These are phyloP conservation scores for Lepetodrilus schrolli DNA, from an alignment of 2,888 invertebrate species.

Conservation along the genomic window DNA sequence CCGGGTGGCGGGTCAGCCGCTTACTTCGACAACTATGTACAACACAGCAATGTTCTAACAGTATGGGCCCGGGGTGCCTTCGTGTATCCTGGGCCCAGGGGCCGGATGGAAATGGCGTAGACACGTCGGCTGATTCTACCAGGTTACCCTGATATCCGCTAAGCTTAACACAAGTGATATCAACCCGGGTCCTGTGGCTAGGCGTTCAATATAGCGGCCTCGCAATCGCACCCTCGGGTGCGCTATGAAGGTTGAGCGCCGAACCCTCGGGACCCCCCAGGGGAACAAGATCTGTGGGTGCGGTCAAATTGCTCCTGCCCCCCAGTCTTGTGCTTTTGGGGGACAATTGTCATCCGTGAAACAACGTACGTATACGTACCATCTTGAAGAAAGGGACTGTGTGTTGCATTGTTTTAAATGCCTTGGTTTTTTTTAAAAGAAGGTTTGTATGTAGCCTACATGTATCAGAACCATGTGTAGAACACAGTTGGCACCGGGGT, in stretches of 20 bases:
- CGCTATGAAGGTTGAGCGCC: constrained; percentile 5
- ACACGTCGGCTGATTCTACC: background rate
- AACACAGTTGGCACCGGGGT: no score
- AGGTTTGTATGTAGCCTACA: no score
- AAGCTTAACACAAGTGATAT: background rate
- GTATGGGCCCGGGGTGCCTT: constrained; percentile 12
- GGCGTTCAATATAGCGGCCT: background rate
- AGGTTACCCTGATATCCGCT: background rate
- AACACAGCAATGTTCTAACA: background rate
- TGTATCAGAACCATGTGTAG: no score
- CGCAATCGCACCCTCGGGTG: constrained; percentile 14
- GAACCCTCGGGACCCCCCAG: constrained; percentile 15
- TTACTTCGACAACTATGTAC: background rate
- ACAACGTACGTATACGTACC: no score
- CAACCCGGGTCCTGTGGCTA: constrained; percentile 5
- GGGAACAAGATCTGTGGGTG: constrained; percentile 8
- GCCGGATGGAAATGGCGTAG: background rate
- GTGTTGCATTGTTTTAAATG: no score
- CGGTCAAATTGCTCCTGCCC: background rate
- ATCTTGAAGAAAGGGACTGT: no score
- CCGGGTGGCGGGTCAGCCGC: no score
- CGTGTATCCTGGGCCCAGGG: constrained; percentile 21
- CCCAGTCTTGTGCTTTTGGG: constrained; percentile 12
- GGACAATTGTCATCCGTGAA: background rate
- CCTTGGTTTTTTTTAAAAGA: no score